phyloP scores from a whole-genome alignment of 2,113 vertebrate species.

The Delphinapterus leucas region DNA sequence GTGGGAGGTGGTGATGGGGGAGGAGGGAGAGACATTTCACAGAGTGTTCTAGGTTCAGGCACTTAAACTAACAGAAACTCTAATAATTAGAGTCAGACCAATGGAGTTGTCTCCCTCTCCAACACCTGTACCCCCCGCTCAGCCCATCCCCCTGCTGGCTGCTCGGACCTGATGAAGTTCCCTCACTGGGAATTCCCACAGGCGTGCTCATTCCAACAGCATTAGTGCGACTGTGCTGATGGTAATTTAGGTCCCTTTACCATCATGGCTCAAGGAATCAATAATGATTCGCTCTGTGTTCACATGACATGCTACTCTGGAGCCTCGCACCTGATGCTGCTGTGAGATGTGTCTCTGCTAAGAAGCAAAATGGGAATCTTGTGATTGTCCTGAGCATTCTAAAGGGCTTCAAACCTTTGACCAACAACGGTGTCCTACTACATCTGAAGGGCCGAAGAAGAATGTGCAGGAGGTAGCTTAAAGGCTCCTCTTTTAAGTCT shows the following conservation, averaged over 20 bases:
- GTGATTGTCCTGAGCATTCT: background rate
- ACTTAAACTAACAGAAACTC: background rate
- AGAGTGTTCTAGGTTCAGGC: background rate
- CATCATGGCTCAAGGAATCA: constrained; percentile 47
- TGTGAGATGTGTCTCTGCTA: background rate
- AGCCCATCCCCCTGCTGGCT: background rate
- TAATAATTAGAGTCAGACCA: background rate
- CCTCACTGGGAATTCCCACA: background rate
- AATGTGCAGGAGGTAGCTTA: background rate
- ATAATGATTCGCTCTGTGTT: constrained; percentile 42
- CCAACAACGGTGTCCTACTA: background rate
- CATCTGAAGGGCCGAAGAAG: background rate
- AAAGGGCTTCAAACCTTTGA: background rate
- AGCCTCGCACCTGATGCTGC: background rate
- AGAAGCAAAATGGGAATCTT: background rate
- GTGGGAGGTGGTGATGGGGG: background rate
- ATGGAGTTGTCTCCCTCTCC: background rate
- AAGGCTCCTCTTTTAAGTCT: background rate
- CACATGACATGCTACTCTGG: background rate
- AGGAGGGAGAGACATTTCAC: background rate
- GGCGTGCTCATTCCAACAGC: background rate
- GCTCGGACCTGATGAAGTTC: background rate
- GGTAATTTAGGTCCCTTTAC: constrained; percentile 43
- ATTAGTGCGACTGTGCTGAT: background rate
- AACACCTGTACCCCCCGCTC: background rate